Percentiles rank a stretch among this genome's conserved stretches.
These are phyloP conservation scores for Poeciliopsis infans DNA, from an alignment of 2,797 vertebrate species.

Conservation along the genomic window DNA sequence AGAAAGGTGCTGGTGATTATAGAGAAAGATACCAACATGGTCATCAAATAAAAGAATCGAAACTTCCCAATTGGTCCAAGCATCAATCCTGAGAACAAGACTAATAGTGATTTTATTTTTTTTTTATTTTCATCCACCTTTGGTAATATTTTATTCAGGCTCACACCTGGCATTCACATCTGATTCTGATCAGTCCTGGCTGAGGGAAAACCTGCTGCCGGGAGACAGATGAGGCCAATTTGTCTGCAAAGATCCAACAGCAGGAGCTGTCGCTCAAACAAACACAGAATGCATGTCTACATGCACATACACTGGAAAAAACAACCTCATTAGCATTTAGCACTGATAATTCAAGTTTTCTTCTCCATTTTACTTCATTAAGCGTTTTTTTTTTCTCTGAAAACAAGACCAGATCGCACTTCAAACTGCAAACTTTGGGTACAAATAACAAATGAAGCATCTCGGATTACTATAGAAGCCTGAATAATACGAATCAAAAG, in stretches of 20 bases:
- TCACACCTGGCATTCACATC: background rate
- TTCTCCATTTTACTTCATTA: background rate
- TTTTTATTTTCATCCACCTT: background rate
- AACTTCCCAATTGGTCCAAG: background rate
- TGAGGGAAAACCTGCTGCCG: slow-evolving; percentile 33
- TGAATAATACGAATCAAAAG: background rate
- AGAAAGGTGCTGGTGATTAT: background rate
- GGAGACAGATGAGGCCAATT: slow-evolving; percentile 40
- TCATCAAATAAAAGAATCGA: background rate
- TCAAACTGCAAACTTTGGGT: background rate
- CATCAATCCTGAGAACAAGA: background rate
- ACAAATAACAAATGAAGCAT: background rate
- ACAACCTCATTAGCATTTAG: slow-evolving; percentile 13
- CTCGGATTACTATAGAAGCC: background rate
- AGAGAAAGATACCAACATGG: background rate
- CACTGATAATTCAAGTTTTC: slow-evolving; percentile 8
- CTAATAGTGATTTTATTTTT: too few relatives aligned
- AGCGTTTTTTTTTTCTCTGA: background rate
- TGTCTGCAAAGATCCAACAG: slow-evolving; percentile 49
- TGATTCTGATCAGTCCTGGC: slow-evolving; percentile 18
- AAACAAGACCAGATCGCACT: background rate
- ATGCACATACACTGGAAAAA: background rate
- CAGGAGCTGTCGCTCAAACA: slow-evolving; percentile 43
- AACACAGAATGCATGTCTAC: slow-evolving; percentile 10
- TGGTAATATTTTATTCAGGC: background rate